Percentiles rank a stretch among this genome's conserved stretches.
These are phyloP conservation scores for Lethenteron camtschaticum DNA, from an alignment of 2,113 vertebrate genomes.

Conservation along the genomic window DNA sequence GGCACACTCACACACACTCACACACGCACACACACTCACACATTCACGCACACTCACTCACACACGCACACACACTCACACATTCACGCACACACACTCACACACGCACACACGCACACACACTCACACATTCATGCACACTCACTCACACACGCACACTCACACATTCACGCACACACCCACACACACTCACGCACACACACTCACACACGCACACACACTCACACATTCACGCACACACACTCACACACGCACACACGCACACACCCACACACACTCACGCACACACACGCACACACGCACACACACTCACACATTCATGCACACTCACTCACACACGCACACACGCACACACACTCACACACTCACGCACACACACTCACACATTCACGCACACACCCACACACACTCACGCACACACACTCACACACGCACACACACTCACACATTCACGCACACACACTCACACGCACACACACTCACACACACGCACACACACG, in stretches of 20 bases:
- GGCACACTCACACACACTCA: too few relatives aligned
- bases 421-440: not conserved
- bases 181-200: too few relatives aligned
- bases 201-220: too few relatives aligned
- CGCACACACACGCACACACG: not conserved
- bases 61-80: too few relatives aligned
- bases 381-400: not conserved
- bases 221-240: not conserved
- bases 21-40: too few relatives aligned
- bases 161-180: too few relatives aligned
- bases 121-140: too few relatives aligned
- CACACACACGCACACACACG: not conserved
- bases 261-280: not conserved
- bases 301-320: not conserved
- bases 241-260: not conserved
- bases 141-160: too few relatives aligned
- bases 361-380: not conserved
- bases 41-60: too few relatives aligned
- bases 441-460: not conserved
- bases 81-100: too few relatives aligned
- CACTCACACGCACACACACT: not conserved
- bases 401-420: not conserved
- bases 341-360: not conserved
- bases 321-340: not conserved
- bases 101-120: too few relatives aligned